Base-by-base conservation (phyloP, 2,797 vertebrate genomes). In the Taenioides sp. region DNA sequence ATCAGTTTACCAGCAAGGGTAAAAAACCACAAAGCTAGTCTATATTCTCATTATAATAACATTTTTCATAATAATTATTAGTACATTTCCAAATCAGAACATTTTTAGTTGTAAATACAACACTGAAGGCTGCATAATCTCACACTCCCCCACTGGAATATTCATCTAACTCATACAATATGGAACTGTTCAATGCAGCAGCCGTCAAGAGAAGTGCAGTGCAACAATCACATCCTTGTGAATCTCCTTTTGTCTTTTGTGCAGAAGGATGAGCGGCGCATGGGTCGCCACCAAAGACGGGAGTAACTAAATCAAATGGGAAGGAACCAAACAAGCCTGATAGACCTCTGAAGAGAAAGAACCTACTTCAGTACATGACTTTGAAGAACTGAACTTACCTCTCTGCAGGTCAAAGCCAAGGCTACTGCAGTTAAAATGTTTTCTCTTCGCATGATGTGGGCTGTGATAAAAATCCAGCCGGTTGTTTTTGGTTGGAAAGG, bases 341-440 rank as follows among this genome's bases (percentile, higher is more conserved):
- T 10, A 76, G 73, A 65, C 76, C 72, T 75, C 37, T 20, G 64
- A 5, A 23, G 16, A 65, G n/a, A 66, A 31, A 20, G 47, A 28
- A 66, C 27, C 65, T 31, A 66, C 27, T 9, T 65, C 64, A 9
- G 59, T n/a, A 77, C 81, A 83, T 84, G 80, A 69, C 1, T 68
- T 1, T 37, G 82, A 80, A 85, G 80, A 80, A 74, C 77, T 52
- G 82, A 74, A 73, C 65, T 65, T 65, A 20, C 64, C 71, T 76
- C 72, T 73, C 63, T 1, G 47, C 72, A 23, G 77, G 76, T 81
- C 78, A 69, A 28, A 65, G 18, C 23, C 69, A 1, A 65, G 70
- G 23, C 84, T 79, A 47, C 86, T 89, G 71, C 78, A 85, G 76
- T 81, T 79, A 70, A 79, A 75, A 74, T 86, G 78, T 86, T 85